Conservation (phyloP, 2,113 vertebrate genomes). For the Erythrocebus patas region DNA sequence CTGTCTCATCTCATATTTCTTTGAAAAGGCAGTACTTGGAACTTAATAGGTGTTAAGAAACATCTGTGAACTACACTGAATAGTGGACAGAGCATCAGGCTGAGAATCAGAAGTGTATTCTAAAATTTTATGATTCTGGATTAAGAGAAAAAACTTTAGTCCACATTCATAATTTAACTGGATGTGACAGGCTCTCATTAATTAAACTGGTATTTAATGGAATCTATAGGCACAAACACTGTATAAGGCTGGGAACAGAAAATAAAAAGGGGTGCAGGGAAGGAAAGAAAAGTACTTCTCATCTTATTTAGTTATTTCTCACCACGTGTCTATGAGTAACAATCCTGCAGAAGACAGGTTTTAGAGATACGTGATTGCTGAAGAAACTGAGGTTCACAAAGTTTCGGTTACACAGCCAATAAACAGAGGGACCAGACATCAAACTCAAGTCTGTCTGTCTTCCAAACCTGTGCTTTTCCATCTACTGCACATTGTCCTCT, state of each 20-base stretch:
- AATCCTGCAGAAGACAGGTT: not conserved
- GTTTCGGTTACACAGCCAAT: not conserved
- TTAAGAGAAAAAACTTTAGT: not conserved
- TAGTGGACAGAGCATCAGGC: not conserved
- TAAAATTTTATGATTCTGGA: not conserved
- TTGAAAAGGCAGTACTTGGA: not conserved
- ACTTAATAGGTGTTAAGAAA: not conserved
- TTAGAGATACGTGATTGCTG: not conserved
- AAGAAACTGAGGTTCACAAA: not conserved
- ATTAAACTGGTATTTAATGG: not conserved
- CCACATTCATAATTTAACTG: not conserved
- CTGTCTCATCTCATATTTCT: not conserved
- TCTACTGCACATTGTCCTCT: not conserved
- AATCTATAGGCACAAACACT: not conserved
- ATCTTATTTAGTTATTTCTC: not conserved
- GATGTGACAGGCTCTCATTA: not conserved
- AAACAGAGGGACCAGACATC: not conserved
- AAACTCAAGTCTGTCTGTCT: not conserved
- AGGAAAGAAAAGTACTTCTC: not conserved
- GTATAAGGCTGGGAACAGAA: not conserved
- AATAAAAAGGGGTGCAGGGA: not conserved
- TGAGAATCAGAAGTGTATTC: not conserved
- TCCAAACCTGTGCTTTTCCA: not conserved
- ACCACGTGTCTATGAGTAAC: not conserved
- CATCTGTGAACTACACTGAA: not conserved